Conservation (phyloP, 1,140 invertebrate species). For the Argopecten irradians region DNA sequence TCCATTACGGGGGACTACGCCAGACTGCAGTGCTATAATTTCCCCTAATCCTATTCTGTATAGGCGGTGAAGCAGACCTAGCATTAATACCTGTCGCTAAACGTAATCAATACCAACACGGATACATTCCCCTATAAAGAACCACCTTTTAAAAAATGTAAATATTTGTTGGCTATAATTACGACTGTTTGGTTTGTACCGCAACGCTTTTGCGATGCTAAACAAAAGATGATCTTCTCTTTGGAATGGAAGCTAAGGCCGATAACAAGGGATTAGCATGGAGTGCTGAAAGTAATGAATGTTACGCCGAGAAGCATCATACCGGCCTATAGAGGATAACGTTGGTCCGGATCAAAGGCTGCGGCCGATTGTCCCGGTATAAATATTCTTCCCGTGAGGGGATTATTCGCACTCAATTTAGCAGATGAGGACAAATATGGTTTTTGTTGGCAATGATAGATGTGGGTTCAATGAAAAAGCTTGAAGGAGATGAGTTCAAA, state of each 20-base stretch:
- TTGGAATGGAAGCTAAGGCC: background rate
- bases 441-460: conserved; percentile 17
- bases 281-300: conserved; percentile 17
- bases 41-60: background rate
- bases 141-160: conserved; percentile 19
- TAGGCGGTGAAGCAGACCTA: background rate
- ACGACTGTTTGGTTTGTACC: conserved; percentile 13
- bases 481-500: conserved; percentile 16
- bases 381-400: conserved; percentile 20
- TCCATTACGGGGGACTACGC: background rate
- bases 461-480: conserved; percentile 14
- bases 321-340: background rate
- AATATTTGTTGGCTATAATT: conserved; percentile 17
- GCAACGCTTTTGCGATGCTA: conserved; percentile 6
- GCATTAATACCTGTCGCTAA: background rate
- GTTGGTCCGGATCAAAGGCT: background rate
- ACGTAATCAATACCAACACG: background rate
- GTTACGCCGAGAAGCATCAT: conserved; percentile 7
- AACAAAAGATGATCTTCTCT: conserved; percentile 11
- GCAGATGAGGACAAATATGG: conserved; percentile 20
- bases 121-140: background rate
- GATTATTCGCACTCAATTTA: conserved; percentile 22
- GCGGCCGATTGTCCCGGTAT: conserved; percentile 4
- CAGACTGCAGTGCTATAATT: background rate
- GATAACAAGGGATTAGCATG: background rate